A percentile compares a stretch with the other conserved stretches of the same genome.
Conservation (phyloP, 2,888 invertebrate species). For the Callyntrura guangdongensis region DNA sequence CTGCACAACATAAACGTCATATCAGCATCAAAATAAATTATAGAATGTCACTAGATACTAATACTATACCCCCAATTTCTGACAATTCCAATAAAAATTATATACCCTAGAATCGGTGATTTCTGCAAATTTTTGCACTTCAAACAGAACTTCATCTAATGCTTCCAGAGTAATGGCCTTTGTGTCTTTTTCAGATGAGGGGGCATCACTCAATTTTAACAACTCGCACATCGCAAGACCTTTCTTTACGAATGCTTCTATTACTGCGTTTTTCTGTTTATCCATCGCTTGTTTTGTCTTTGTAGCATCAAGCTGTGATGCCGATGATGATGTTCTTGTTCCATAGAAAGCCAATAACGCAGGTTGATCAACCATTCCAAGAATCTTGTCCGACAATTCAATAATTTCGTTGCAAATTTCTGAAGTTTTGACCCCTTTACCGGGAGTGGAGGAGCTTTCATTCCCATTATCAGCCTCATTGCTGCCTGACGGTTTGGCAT, state of each 20-base stretch:
- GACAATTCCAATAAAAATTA: too few relatives aligned
- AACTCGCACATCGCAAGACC: conserved; percentile 90
- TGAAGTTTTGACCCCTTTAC: conserved; percentile 77
- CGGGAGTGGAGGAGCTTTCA: conserved; percentile 58
- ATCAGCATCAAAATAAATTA: too few relatives aligned
- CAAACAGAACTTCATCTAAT: conserved; percentile 89
- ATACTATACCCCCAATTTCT: too few relatives aligned
- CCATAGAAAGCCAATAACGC: conserved; percentile 93
- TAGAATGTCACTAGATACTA: too few relatives aligned
- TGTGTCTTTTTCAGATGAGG: conserved; percentile 83
- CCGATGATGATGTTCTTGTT: conserved; percentile 89
- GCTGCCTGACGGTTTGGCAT: conserved; percentile 85
- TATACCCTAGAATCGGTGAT: conserved; percentile 91
- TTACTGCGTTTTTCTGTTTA: conserved; percentile 91
- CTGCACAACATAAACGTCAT: conserved; percentile 86
- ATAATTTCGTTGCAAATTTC: conserved; percentile 87
- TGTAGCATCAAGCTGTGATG: conserved; percentile 92
- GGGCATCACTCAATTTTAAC: conserved; percentile 85
- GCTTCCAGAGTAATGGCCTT: conserved; percentile 87
- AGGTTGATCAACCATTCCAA: conserved; percentile 91
- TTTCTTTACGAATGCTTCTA: conserved; percentile 93
- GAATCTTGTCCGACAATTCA: conserved; percentile 89
- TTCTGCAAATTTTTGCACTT: conserved; percentile 93
- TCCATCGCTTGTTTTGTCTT: conserved; percentile 94
- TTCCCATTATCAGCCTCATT: conserved; percentile 64